A percentile compares a stretch with the other conserved stretches of the same genome.
These are phyloP conservation scores for Pristionchus exspectatus DNA, from an alignment of 2,888 invertebrate genomes.

Conservation along the genomic window DNA sequence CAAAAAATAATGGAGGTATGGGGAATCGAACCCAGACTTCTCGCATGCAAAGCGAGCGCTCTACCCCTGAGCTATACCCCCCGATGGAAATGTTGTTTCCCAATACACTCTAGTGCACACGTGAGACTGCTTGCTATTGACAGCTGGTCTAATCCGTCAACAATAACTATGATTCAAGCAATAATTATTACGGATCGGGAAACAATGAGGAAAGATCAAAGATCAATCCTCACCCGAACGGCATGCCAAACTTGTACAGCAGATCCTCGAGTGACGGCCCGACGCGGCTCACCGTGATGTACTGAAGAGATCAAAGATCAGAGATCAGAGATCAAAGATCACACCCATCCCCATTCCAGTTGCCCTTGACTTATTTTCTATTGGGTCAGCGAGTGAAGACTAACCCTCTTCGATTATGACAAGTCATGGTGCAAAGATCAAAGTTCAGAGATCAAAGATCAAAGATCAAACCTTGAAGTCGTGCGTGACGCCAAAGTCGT, in stretches of 20 bases:
- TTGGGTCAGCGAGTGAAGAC: no score
- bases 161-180: no score
- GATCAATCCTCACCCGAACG: constrained; percentile 7
- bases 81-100: not conserved
- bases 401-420: not conserved
- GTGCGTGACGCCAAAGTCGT: not conserved
- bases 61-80: constrained; percentile 73
- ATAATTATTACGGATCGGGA: no score
- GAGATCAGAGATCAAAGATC: not conserved
- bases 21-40: constrained; percentile 76
- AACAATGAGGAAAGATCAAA: not conserved
- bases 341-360: not conserved
- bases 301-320: constrained; percentile 20
- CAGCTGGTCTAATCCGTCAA: not conserved
- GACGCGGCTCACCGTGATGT: constrained; percentile 22
- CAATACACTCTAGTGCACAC: not conserved
- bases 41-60: constrained; percentile 76
- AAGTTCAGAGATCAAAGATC: not conserved
- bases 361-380: no score
- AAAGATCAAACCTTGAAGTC: constrained; percentile 15
- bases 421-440: no score
- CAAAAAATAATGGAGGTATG: constrained; percentile 65
- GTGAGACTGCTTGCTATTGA: not conserved
- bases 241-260: constrained; percentile 18
- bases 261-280: constrained; percentile 21